Base-by-base conservation (phyloP, 1,140 invertebrate genomes). In the Anthonomus grandis region DNA sequence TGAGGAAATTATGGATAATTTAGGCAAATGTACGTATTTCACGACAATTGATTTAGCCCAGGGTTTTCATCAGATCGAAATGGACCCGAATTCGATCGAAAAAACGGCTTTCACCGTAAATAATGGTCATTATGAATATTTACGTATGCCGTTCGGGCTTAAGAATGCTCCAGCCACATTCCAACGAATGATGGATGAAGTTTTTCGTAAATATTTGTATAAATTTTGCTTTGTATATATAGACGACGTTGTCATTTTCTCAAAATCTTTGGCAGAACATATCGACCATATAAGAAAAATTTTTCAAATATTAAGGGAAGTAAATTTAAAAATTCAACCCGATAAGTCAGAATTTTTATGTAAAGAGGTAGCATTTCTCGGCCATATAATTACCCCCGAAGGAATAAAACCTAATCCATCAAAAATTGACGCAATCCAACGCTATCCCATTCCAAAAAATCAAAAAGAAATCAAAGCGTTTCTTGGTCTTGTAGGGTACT, bases 61-160 rank as follows among this genome's bases (percentile, higher is more conserved):
- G 17, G 79, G 75, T 0, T 80, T 76, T 48, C 68, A 74, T 48
- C 71, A 84, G 66, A 71, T 82, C 5, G 59, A 68, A 39, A 64
- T 83, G 5, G 64, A 73, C 4, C 47, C 62, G 22, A 25, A 55
- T 0, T 67, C 70, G 42, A 70, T 62, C 4, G 58, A 70, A 8
- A 81, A 79, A 68, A 81, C 78, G 0, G 77, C 76, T 0, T 81
- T 81, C 64, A 62, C 59, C 4, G 66, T 62, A 15, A 45, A 66
- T 34, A 52, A 64, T 38, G 74, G 70, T 0, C 68, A 74, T 58
- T 74, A 68, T 39, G 68, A 73, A 52, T 78, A 74, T 48, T 31
- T 60, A 4, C 41, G 73, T 41, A 74, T 78, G 71, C 72, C 75
- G 2, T 77, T 75, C 56, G 76, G 75, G 0, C 48, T 78, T 1